Evolutionary conservation across 2,888 invertebrate species (phyloP), one percentile per base, ranked within the genome.

Genomic region (Amphipoea oculea): DNA sequence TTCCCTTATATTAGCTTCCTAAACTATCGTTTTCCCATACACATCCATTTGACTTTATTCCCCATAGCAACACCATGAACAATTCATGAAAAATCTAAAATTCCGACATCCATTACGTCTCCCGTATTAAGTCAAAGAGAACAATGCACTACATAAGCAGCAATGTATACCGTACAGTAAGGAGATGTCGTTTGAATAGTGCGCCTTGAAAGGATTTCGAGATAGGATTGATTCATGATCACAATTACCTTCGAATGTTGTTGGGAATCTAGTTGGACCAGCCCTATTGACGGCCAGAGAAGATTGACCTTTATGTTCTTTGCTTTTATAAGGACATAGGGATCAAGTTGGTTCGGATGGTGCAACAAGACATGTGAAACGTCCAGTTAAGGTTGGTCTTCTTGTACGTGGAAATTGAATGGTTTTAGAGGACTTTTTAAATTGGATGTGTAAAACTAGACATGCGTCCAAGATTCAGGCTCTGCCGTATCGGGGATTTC

Each of bases 161-260:
- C 90, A 88, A 90, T 93, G 92, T 89, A 91, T 80, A 78, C 72
- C n/a, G 68, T 69, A 88, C 87, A 86, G 86, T 85, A 83, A 90
- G 86, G 90, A 89, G 85, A 79, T 86, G 83, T 87, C 84, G 88
- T 84, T 84, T 87, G 87, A 92, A 90, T 90, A 89, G 89, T 87
- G 86, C 86, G 86, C 91, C 88, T 91, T 91, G 90, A 90, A 92
- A 91, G 92, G 93, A 94, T 94, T 92, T 92, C 92, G 91, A 92
- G 94, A 95, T 94, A 94, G 91, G 96, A 96, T 96, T 96, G 96
- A 96, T 96, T 95, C 95, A 96, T 95, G 94, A 92, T 94, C 94
- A 94, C 96, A 96, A 96, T 96, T 96, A 96, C 95, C 95, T 96
- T 93, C 92, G 92, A 92, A 94, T 94, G 94, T 94, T 94, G 94